phyloP scores from a whole-genome alignment of 2,888 invertebrate species.

The Pyrrhosoma nymphula region DNA sequence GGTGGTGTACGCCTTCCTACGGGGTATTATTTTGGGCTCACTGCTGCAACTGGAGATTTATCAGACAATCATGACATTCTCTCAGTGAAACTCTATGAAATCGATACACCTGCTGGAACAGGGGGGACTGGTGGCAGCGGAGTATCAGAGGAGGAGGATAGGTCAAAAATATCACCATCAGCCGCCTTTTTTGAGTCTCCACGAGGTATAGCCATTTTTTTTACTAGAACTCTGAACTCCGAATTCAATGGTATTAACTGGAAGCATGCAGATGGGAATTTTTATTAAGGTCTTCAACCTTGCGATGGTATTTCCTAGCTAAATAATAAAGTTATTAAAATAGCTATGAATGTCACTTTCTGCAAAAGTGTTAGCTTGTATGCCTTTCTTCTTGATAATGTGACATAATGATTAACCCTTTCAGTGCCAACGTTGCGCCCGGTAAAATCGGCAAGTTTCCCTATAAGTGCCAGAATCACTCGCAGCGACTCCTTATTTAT shows the following conservation, averaged over 20 bases:
- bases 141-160: slow-evolving; percentile 81
- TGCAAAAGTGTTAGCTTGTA: too few species aligned
- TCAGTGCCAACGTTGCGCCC: too few species aligned
- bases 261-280: neutral
- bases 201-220: slow-evolving; percentile 80
- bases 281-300: neutral
- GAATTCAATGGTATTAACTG: neutral
- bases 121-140: slow-evolving; percentile 1
- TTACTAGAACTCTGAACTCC: too few species aligned
- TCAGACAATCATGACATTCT: slow-evolving; percentile 98
- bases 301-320: too few species aligned
- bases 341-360: too few species aligned
- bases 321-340: too few species aligned
- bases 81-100: slow-evolving; percentile 94
- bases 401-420: too few species aligned
- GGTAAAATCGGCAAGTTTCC: too few species aligned
- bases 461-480: too few species aligned
- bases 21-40: slow-evolving; percentile 95
- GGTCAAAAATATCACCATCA: slow-evolving; percentile 91
- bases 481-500: too few species aligned
- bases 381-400: too few species aligned
- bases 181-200: slow-evolving; percentile 95
- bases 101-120: slow-evolving; percentile 86
- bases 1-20: slow-evolving; percentile 95
- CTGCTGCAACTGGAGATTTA: slow-evolving; percentile 98